These are phyloP conservation scores for Monochamus saltuarius DNA, from an alignment of 1,140 invertebrate genomes.

Conservation along the genomic window DNA sequence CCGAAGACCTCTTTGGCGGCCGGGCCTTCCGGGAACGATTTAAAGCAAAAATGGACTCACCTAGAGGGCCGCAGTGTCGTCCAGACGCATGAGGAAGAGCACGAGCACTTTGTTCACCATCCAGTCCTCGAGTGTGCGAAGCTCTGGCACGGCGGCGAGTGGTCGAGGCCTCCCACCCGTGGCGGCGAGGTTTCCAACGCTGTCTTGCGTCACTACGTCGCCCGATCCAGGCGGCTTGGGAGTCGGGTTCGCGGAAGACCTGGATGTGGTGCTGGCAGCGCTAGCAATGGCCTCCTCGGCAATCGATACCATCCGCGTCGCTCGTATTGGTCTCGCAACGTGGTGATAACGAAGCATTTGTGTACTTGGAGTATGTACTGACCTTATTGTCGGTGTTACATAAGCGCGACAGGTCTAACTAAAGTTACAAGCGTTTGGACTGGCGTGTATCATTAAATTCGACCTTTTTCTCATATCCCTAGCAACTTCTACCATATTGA, in stretches of 20 bases:
- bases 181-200: constrained; percentile 10
- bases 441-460: too few species aligned
- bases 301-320: too few species aligned
- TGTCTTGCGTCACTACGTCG: constrained; percentile 10
- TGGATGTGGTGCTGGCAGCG: constrained; percentile 1
- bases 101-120: not conserved
- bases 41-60: constrained; percentile 4
- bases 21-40: not conserved
- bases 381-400: constrained; percentile 4
- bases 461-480: too few species aligned
- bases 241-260: constrained; percentile 1
- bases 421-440: too few species aligned
- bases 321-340: not conserved
- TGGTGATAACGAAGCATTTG: not conserved
- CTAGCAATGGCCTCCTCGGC: not conserved
- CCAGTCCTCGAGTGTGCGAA: constrained; percentile 11
- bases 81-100: not conserved
- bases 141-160: not conserved
- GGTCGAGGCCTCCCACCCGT: constrained; percentile 12
- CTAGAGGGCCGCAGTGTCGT: not conserved
- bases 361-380: constrained; percentile 4
- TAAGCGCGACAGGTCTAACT: too few species aligned
- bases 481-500: too few species aligned
- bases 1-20: too few species aligned
- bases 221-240: not conserved